Evolutionary conservation across 2,888 invertebrate genomes (phyloP).

Genomic region (Lathronympha strigana): DNA sequence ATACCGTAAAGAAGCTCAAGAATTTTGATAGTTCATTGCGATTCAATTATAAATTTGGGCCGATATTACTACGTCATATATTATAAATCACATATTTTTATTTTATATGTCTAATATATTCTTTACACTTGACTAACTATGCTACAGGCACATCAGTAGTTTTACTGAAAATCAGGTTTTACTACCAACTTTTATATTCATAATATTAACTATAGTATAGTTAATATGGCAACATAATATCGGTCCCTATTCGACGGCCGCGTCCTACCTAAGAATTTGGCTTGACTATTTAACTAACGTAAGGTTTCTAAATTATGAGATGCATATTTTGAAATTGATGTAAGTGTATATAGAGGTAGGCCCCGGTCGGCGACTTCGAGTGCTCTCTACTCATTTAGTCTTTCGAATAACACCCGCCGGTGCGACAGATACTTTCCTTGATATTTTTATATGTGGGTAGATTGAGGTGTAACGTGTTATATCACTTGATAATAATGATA

Average conservation of each 20-base stretch:
- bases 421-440: slow-evolving; percentile 49
- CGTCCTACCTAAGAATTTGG: slow-evolving; percentile 1
- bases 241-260: slow-evolving; percentile 11
- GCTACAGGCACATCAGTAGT: slow-evolving; percentile 1
- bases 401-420: slow-evolving; percentile 40
- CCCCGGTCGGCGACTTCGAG: slow-evolving; percentile 29
- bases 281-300: slow-evolving; percentile 19
- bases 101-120: slow-evolving; percentile 17
- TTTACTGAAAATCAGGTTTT: slow-evolving; percentile 4
- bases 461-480: slow-evolving; percentile 48
- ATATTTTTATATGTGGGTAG: slow-evolving; percentile 57
- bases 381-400: slow-evolving; percentile 43
- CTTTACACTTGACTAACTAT: not conserved
- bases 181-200: not conserved
- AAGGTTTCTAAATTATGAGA: slow-evolving; percentile 33
- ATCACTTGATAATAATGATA: slow-evolving; percentile 54
- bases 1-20: slow-evolving; percentile 3
- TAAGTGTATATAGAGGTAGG: slow-evolving; percentile 19
- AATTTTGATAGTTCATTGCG: slow-evolving; percentile 24
- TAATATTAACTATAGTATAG: not conserved
- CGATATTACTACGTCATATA: slow-evolving; percentile 20
- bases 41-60: slow-evolving; percentile 14
- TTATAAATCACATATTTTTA: not conserved
- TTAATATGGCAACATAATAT: slow-evolving; percentile 18
- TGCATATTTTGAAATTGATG: slow-evolving; percentile 33